These are phyloP conservation scores for Molossus alvarezi DNA, from an alignment of 2,797 vertebrate species.

Conservation along the genomic window DNA sequence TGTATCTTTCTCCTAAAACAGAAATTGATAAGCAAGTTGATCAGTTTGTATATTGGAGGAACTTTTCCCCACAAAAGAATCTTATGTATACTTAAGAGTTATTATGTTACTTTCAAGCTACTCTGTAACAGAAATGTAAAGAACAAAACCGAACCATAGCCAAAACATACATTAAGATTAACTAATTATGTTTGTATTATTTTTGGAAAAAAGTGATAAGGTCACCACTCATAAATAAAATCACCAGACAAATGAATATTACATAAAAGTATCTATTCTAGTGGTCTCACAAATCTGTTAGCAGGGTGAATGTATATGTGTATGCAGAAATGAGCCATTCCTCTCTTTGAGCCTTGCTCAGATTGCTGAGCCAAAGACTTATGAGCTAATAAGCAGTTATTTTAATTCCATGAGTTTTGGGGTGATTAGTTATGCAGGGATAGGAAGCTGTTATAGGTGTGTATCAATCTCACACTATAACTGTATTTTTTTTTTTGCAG, in stretches of 20 bases:
- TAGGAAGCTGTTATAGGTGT: background rate
- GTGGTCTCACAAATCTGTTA: background rate
- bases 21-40: constrained; percentile 71
- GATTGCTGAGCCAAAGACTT: background rate
- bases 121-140: constrained; percentile 37
- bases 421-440: background rate
- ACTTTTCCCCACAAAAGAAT: constrained; percentile 19
- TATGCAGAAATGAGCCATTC: background rate
- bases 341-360: background rate
- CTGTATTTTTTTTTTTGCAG: background rate
- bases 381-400: background rate
- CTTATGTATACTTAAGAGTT: background rate
- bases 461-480: background rate
- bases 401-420: background rate
- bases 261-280: background rate
- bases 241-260: background rate
- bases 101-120: background rate
- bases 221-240: constrained; percentile 39
- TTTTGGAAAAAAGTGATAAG: constrained; percentile 38
- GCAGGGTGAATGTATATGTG: background rate
- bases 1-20: constrained; percentile 95
- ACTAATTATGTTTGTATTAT: constrained; percentile 23
- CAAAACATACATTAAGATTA: background rate
- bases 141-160: background rate
- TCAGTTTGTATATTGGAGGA: background rate